Percentiles rank a stretch among this genome's conserved stretches.
phyloP scores from a whole-genome alignment of 1,140 invertebrate species.

The Gonioctena quinquepunctata region DNA sequence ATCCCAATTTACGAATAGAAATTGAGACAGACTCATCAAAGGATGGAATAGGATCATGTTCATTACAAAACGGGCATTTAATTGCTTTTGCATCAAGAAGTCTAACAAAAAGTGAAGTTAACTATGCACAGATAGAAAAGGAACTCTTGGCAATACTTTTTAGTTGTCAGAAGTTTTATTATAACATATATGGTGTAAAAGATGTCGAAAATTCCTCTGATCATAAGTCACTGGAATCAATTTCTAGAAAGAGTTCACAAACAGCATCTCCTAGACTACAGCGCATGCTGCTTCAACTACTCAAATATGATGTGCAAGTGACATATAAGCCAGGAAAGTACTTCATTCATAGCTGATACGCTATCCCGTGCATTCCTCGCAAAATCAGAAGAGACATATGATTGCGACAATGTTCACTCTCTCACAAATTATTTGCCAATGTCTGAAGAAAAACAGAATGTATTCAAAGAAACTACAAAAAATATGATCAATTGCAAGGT shows the following conservation, averaged over 20 bases:
- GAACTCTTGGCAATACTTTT: too few relatives aligned
- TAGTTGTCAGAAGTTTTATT: too few relatives aligned
- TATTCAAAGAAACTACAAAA: constrained; percentile 15
- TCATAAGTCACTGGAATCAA: constrained; percentile 19
- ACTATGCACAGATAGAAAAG: too few relatives aligned
- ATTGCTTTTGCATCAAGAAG: too few relatives aligned
- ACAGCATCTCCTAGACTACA: constrained; percentile 46
- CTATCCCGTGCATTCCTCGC: constrained; percentile 29
- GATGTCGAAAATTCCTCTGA: not conserved
- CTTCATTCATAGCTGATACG: constrained; percentile 44
- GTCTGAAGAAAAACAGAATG: not conserved
- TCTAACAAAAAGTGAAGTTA: too few relatives aligned
- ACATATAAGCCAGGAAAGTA: constrained; percentile 44
- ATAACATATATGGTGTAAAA: not conserved
- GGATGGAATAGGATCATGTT: too few relatives aligned
- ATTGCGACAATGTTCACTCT: constrained; percentile 2
- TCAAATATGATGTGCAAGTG: constrained; percentile 41
- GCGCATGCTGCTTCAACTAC: constrained; percentile 40
- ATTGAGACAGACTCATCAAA: too few relatives aligned
- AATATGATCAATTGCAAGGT: not conserved
- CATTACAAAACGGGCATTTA: too few relatives aligned
- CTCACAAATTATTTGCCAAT: not conserved
- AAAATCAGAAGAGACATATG: not conserved
- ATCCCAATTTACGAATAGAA: too few relatives aligned
- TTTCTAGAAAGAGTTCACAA: constrained; percentile 22